Conservation (phyloP, 2,888 invertebrate genomes). For the Teleogryllus oceanicus region DNA sequence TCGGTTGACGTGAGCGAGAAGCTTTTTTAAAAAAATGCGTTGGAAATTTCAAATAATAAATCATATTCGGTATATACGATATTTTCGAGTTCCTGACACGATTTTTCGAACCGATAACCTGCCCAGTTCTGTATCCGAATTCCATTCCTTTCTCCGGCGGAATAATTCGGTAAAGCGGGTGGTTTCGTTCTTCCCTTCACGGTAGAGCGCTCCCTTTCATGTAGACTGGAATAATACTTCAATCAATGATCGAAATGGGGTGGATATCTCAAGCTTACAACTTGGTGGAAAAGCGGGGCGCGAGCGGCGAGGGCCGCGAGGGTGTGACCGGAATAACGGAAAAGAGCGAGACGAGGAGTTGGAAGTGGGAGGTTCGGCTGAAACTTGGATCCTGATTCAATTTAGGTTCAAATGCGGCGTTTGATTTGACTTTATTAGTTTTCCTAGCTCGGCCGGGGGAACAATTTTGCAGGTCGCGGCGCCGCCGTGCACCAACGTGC, state of each 20-base stretch:
- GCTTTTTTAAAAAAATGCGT: no score
- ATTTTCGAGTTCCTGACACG: no score
- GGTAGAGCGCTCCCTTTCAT: neutral
- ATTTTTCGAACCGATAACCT: no score
- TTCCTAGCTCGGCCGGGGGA: neutral
- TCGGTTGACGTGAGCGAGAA: no score
- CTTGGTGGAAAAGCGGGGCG: neutral
- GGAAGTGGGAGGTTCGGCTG: neutral
- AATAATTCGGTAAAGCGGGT: no score
- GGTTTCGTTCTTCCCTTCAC: neutral
- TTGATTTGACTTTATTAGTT: constrained; percentile 18
- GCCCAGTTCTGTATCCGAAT: no score
- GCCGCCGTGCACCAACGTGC: neutral
- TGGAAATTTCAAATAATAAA: no score
- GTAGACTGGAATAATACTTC: neutral
- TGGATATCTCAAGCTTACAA: neutral
- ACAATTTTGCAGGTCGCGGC: neutral
- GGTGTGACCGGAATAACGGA: neutral
- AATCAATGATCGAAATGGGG: constrained; percentile 6
- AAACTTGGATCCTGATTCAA: constrained; percentile 11
- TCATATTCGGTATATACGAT: no score
- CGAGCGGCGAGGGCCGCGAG: neutral
- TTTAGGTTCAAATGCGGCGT: constrained; percentile 1
- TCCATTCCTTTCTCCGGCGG: no score
- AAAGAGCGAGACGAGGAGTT: neutral